phyloP scores from a whole-genome alignment of 2,113 vertebrate genomes.

The Tretioscincus oriximinensis region DNA sequence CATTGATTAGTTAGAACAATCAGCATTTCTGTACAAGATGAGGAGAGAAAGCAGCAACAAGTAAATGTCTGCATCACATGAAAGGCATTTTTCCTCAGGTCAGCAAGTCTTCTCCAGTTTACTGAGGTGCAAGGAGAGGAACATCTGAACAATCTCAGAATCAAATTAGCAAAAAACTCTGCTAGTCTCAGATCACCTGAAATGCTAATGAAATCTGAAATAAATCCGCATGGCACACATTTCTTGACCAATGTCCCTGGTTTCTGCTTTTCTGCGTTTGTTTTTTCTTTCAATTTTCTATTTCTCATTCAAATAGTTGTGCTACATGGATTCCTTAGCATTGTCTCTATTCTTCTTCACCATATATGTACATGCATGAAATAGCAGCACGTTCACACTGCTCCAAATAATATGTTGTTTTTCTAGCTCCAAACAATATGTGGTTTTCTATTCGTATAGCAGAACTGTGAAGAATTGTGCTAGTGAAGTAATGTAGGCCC shows the following conservation, averaged over 20 bases:
- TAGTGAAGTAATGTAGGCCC: background rate
- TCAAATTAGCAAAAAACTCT: conserved; percentile 37
- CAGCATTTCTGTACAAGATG: conserved; percentile 66
- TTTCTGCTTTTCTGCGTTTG: background rate
- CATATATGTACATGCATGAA: background rate
- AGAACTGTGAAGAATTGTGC: background rate
- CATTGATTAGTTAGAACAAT: conserved; percentile 68
- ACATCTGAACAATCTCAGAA: conserved; percentile 51
- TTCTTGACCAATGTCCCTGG: conserved; percentile 8
- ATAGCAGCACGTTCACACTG: background rate
- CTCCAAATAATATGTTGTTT: background rate
- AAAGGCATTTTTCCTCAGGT: conserved; percentile 51
- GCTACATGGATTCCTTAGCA: background rate
- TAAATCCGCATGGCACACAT: background rate
- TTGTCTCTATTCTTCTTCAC: too few relatives aligned
- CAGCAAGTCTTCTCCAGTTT: conserved; percentile 58
- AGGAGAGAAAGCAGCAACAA: conserved; percentile 64
- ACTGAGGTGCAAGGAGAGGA: too few relatives aligned
- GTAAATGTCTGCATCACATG: conserved; percentile 59
- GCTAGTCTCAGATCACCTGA: background rate
- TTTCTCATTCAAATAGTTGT: background rate
- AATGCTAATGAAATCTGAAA: background rate
- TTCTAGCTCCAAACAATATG: background rate
- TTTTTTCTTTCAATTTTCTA: too few relatives aligned
- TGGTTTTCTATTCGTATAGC: background rate